Evolutionary conservation across 92 coral and sea anemone species (phyloP).

Genomic region (Porites rus): DNA sequence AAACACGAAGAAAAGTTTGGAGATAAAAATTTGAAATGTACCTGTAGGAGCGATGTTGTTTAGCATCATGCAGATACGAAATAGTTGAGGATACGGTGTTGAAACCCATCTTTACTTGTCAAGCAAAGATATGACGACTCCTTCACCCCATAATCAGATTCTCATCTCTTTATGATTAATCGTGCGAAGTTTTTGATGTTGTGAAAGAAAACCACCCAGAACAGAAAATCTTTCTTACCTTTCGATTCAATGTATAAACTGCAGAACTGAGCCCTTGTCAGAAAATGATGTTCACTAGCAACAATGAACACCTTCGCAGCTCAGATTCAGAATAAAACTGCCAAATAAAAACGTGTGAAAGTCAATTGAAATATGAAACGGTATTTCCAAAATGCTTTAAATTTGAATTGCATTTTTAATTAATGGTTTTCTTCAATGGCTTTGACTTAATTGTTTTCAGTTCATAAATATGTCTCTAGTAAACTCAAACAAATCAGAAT

Average conservation of each 20-base stretch:
- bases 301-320: not conserved
- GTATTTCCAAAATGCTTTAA: slow-evolving; percentile 4
- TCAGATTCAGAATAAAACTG: not conserved
- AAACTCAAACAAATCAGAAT: not conserved
- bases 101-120: too few relatives aligned
- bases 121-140: too few relatives aligned
- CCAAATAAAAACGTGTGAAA: not conserved
- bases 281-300: not conserved
- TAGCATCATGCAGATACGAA: too few relatives aligned
- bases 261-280: not conserved
- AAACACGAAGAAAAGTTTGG: too few relatives aligned
- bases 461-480: not conserved
- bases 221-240: not conserved
- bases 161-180: too few relatives aligned
- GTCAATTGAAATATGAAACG: not conserved
- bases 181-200: not conserved
- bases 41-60: too few relatives aligned
- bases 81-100: too few relatives aligned
- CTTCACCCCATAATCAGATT: too few relatives aligned
- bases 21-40: too few relatives aligned
- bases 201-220: not conserved
- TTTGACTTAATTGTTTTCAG: not conserved
- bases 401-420: slow-evolving; percentile 16
- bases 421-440: slow-evolving; percentile 2
- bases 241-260: too few relatives aligned